phyloP scores from a whole-genome alignment of 1,140 invertebrate species.

The Harpegnathos saltator region DNA sequence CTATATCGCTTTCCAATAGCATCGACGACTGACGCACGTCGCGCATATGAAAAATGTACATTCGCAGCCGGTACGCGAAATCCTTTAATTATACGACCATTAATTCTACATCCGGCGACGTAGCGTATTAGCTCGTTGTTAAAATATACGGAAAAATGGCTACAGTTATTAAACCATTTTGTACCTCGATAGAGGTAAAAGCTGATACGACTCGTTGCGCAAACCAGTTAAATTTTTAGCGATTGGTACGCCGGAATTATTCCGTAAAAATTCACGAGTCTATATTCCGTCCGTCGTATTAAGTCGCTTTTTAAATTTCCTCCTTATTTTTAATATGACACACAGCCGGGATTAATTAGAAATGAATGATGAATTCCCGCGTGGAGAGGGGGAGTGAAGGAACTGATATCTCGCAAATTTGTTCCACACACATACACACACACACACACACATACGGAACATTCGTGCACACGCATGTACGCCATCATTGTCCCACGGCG shows the following conservation, averaged over 20 bases:
- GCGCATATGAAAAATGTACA: slow-evolving; percentile 61
- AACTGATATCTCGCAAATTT: background rate
- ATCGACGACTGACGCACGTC: slow-evolving; percentile 56
- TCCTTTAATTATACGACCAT: slow-evolving; percentile 52
- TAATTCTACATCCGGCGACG: slow-evolving; percentile 41
- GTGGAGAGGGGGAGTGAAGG: background rate
- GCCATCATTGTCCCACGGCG: background rate
- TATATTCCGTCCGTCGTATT: background rate
- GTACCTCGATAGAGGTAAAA: slow-evolving; percentile 30
- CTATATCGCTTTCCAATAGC: slow-evolving; percentile 71
- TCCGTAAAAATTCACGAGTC: slow-evolving; percentile 2
- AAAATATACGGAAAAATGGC: slow-evolving; percentile 56
- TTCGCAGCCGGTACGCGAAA: slow-evolving; percentile 13
- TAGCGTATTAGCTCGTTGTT: slow-evolving; percentile 59
- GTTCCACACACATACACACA: background rate
- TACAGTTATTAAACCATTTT: slow-evolving; percentile 58
- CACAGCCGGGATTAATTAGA: background rate
- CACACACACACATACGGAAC: too few species aligned
- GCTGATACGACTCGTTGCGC: background rate
- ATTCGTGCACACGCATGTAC: background rate
- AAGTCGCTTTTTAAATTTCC: background rate
- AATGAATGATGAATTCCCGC: background rate
- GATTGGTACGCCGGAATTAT: background rate
- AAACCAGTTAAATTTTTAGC: slow-evolving; percentile 29
- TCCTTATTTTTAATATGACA: background rate